Evolutionary conservation across 2,797 vertebrate species (phyloP).

Genomic region (Sebastes matsubarae): DNA sequence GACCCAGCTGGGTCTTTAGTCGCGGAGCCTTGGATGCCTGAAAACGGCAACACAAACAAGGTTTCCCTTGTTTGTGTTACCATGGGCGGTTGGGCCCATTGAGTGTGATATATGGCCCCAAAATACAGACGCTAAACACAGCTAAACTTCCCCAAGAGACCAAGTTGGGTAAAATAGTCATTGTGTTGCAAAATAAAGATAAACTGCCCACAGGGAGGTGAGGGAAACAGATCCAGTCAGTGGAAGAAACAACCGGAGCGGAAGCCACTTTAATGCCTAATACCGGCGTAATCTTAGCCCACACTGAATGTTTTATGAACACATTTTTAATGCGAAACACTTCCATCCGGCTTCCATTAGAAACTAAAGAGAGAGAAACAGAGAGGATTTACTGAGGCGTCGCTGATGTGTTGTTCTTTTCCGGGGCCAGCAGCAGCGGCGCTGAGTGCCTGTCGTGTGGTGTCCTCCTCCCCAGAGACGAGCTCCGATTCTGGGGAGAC

Average conservation of each 20-base stretch:
- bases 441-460: conserved; percentile 59
- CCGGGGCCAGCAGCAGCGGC: background rate
- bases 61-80: background rate
- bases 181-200: conserved; percentile 46
- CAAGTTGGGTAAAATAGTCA: conserved; percentile 28
- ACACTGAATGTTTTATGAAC: conserved; percentile 78
- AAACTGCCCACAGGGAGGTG: conserved; percentile 50
- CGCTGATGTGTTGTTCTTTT: conserved; percentile 54
- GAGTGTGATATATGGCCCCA: conserved; percentile 62
- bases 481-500: conserved; percentile 44
- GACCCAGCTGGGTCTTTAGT: conserved; percentile 40
- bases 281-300: conserved; percentile 59
- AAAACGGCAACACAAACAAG: conserved; percentile 67
- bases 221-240: conserved; percentile 37
- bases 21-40: conserved; percentile 35
- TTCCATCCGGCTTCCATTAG: conserved; percentile 71
- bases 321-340: conserved; percentile 73
- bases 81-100: conserved; percentile 35
- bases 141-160: conserved; percentile 54
- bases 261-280: conserved; percentile 63
- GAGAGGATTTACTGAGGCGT: conserved; percentile 61
- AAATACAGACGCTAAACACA: conserved; percentile 36
- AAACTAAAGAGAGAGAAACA: conserved; percentile 39
- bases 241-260: conserved; percentile 40
- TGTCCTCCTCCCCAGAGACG: conserved; percentile 55